Evolutionary conservation across 2,797 vertebrate species (phyloP).

Genomic region (Melanotaenia pygmaea): DNA sequence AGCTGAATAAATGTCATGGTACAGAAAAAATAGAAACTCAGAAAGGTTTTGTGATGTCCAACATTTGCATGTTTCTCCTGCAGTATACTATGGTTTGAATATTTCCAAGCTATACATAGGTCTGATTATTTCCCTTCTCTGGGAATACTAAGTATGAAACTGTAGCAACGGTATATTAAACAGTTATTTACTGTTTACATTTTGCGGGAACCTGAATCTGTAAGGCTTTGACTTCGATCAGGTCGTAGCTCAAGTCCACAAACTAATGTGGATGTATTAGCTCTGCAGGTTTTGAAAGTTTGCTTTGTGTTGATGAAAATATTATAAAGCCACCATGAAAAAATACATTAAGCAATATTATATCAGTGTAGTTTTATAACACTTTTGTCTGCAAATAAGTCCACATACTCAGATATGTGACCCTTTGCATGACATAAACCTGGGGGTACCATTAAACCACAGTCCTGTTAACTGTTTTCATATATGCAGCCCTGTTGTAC

Average conservation of each 20-base stretch:
- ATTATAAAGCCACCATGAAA: neutral
- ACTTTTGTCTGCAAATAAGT: slow-evolving; percentile 6
- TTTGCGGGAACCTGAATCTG: slow-evolving; percentile 5
- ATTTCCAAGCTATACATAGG: slow-evolving; percentile 5
- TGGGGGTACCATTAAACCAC: neutral
- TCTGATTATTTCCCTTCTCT: neutral
- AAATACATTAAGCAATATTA: slow-evolving; percentile 10
- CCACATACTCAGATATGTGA: neutral
- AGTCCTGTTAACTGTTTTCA: neutral
- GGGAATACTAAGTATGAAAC: neutral
- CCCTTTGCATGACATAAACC: neutral
- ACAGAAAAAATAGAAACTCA: neutral
- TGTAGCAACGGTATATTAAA: slow-evolving; percentile 4
- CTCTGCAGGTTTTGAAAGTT: neutral
- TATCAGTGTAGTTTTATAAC: slow-evolving; percentile 1
- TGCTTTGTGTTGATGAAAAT: slow-evolving; percentile 8
- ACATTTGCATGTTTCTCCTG: slow-evolving; percentile 2
- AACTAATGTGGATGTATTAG: slow-evolving; percentile 4
- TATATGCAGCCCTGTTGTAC: neutral
- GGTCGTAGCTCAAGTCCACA: slow-evolving; percentile 32
- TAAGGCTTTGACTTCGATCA: slow-evolving; percentile 18
- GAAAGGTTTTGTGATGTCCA: neutral
- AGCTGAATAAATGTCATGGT: neutral
- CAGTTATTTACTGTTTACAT: neutral
- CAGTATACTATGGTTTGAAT: neutral